These are phyloP conservation scores for Lordiphosa stackelbergi DNA, from an alignment of 1,140 invertebrate species.

Conservation along the genomic window DNA sequence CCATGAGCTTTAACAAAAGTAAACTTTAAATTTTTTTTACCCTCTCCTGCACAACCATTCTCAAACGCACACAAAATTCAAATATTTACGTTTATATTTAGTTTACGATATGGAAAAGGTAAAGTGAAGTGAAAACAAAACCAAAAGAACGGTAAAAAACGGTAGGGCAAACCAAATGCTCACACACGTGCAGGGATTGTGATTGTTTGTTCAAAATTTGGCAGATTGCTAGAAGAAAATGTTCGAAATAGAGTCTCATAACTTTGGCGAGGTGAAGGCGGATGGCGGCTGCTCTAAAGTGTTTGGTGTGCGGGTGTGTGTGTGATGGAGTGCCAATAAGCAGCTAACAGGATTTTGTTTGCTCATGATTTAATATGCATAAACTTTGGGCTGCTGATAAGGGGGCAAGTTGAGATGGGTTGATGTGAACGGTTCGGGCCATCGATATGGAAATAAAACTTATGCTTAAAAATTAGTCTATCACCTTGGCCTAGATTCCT, in stretches of 20 bases:
- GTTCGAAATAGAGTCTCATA: constrained; percentile 2
- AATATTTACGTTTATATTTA: constrained; percentile 47
- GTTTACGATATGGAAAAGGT: constrained; percentile 18
- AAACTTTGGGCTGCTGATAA: constrained; percentile 2
- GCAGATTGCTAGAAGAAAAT: constrained; percentile 5
- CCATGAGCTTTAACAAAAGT: constrained; percentile 2
- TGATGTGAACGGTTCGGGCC: neutral
- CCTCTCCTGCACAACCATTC: constrained; percentile 13
- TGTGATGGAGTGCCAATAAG: constrained; percentile 28
- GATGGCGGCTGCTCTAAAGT: constrained; percentile 10
- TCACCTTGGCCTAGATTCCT: too few species aligned
- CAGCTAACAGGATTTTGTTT: constrained; percentile 40
- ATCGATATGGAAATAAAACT: too few species aligned
- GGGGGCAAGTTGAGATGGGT: neutral
- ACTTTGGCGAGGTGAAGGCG: constrained; percentile 1
- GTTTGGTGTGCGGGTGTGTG: neutral
- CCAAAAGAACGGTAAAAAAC: constrained; percentile 19
- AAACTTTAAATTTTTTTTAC: constrained; percentile 14
- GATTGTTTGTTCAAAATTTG: constrained; percentile 18
- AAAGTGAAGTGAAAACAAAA: constrained; percentile 16
- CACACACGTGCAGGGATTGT: constrained; percentile 40
- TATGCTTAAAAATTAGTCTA: too few species aligned
- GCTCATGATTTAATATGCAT: constrained; percentile 22
- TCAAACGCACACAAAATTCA: constrained; percentile 36
- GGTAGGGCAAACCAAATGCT: constrained; percentile 33